A percentile compares a stretch with the other conserved stretches of the same genome.
Conservation (phyloP, 2,797 vertebrate genomes). For the Coregonus sp. region DNA sequence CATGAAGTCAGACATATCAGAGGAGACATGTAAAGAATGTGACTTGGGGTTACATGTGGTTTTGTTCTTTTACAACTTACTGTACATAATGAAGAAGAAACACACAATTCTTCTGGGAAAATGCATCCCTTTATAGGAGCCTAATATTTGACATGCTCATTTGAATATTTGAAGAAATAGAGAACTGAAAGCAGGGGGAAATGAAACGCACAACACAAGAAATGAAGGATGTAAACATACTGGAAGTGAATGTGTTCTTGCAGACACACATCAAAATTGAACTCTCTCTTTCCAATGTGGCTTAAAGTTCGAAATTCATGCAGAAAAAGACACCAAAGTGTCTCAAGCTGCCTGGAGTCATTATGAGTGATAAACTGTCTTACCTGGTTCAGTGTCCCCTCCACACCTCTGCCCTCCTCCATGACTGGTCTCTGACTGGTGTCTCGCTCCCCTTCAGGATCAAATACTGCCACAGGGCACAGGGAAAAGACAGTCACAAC, state of each 20-base stretch:
- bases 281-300: conserved; percentile 4
- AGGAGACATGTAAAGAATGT: not conserved
- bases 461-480: conserved; percentile 38
- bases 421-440: conserved; percentile 44
- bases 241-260: conserved; percentile 11
- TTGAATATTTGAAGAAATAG: conserved; percentile 11
- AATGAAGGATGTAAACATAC: conserved; percentile 27
- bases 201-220: conserved; percentile 16
- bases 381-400: conserved; percentile 62
- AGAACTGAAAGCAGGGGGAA: conserved; percentile 20
- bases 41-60: not conserved
- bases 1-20: not conserved
- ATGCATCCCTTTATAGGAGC: not conserved
- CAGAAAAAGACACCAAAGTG: not conserved
- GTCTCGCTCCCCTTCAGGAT: conserved; percentile 64
- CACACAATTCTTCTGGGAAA: not conserved
- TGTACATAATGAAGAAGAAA: conserved; percentile 9
- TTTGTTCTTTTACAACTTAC: not conserved
- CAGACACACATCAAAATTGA: conserved; percentile 7
- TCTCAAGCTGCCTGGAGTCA: conserved; percentile 17
- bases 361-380: not conserved
- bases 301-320: not conserved
- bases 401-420: conserved; percentile 49
- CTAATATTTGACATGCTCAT: not conserved
- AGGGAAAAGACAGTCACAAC: conserved; percentile 4